Percentiles rank a stretch among this genome's conserved stretches.
Conservation (phyloP, 2,888 invertebrate genomes). For the Orthosia cruda region DNA sequence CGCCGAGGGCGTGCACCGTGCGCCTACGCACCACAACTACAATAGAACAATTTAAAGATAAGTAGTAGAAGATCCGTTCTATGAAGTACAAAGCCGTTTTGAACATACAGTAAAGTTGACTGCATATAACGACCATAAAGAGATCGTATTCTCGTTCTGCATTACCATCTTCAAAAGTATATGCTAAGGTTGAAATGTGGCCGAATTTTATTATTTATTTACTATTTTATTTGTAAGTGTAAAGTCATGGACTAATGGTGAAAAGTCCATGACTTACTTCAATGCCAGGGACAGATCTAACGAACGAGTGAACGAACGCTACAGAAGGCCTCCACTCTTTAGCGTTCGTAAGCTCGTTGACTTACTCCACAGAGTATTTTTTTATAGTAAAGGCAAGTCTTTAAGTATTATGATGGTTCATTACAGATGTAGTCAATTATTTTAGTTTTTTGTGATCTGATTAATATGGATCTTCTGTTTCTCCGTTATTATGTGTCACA, state of each 20-base stretch:
- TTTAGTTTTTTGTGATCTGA: background rate
- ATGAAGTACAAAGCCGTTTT: slow-evolving; percentile 1
- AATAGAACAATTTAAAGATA: slow-evolving; percentile 35
- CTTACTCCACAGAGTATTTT: too few relatives aligned
- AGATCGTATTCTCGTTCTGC: background rate
- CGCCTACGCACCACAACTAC: slow-evolving; percentile 62
- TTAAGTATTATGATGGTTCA: too few relatives aligned
- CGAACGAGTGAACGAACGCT: too few relatives aligned
- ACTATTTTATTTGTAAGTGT: too few relatives aligned
- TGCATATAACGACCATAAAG: background rate
- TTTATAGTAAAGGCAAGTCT: too few relatives aligned
- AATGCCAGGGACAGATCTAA: too few relatives aligned
- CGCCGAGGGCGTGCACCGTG: slow-evolving; percentile 49
- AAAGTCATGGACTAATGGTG: background rate
- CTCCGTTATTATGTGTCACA: background rate
- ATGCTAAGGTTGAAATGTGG: background rate
- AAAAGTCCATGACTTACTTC: too few relatives aligned
- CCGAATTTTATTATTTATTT: too few relatives aligned
- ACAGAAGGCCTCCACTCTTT: too few relatives aligned
- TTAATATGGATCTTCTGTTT: slow-evolving; percentile 28
- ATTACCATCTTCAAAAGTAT: background rate
- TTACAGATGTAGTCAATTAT: too few relatives aligned
- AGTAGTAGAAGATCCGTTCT: slow-evolving; percentile 39
- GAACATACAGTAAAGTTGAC: background rate
- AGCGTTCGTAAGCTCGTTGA: too few relatives aligned